phyloP scores from a whole-genome alignment of 2,888 invertebrate species.

The Alentia gelatinosa region DNA sequence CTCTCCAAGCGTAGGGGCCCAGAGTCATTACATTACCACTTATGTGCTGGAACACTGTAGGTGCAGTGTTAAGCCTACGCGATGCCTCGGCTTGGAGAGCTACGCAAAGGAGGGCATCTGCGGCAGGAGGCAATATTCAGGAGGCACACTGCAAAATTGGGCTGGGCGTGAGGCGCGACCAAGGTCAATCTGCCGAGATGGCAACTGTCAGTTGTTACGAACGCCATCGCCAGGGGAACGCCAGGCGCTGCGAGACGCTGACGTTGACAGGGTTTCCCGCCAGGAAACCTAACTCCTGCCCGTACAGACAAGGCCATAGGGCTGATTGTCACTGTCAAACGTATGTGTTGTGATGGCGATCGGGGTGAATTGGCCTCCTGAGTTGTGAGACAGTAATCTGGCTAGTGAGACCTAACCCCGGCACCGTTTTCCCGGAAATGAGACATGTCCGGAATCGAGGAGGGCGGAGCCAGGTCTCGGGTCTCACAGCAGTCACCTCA shows the following conservation, averaged over 20 bases:
- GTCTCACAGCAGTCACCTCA: too few relatives aligned
- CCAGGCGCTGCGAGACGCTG: background rate
- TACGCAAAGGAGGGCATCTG: background rate
- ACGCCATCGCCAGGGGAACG: background rate
- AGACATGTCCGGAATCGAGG: too few relatives aligned
- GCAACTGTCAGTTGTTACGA: conserved; percentile 39
- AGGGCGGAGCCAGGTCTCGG: too few relatives aligned
- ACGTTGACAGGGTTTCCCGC: background rate
- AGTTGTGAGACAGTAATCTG: conserved; percentile 13
- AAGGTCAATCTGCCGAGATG: conserved; percentile 37
- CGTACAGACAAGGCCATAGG: background rate
- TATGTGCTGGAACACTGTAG: background rate
- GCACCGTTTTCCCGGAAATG: too few relatives aligned
- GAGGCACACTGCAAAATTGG: conserved; percentile 41
- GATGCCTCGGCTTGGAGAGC: background rate
- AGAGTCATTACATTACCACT: background rate
- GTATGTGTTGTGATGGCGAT: conserved; percentile 20
- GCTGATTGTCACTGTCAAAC: conserved; percentile 38
- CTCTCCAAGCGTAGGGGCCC: background rate
- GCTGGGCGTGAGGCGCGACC: background rate
- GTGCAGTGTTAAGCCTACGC: too few relatives aligned
- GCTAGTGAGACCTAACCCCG: background rate
- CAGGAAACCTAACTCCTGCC: background rate
- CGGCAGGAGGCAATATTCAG: conserved; percentile 41
- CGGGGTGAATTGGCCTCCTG: conserved; percentile 30